Evolutionary conservation across 2,797 vertebrate species (phyloP).

Genomic region (Vireo griseus): DNA sequence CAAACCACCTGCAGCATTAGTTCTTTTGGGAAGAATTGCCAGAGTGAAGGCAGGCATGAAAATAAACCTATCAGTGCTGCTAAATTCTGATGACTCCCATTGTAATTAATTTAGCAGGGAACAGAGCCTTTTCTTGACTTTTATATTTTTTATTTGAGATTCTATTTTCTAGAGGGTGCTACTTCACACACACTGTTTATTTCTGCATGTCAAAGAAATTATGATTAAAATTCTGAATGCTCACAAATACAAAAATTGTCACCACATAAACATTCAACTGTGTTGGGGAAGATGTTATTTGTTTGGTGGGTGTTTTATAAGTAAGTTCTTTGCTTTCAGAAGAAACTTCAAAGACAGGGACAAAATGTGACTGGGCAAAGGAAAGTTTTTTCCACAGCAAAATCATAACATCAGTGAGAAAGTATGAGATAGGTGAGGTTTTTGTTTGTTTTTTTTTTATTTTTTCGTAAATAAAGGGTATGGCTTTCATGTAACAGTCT

Average conservation of each 20-base stretch:
- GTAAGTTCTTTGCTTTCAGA: conserved; percentile 1
- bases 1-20: conserved; percentile 23
- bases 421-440: background rate
- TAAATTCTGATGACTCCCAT: conserved; percentile 52
- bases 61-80: conserved; percentile 58
- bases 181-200: conserved; percentile 43
- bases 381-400: background rate
- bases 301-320: background rate
- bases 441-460: background rate
- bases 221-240: conserved; percentile 59
- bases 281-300: background rate
- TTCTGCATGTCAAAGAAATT: conserved; percentile 63
- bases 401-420: background rate
- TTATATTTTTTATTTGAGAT: conserved; percentile 15
- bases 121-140: conserved; percentile 25
- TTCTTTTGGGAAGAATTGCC: conserved; percentile 30
- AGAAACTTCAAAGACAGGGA: conserved; percentile 18
- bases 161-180: conserved; percentile 38
- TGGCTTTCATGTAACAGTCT: background rate
- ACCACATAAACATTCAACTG: background rate
- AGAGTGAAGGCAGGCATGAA: conserved; percentile 52
- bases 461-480: background rate
- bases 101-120: conserved; percentile 66
- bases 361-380: background rate
- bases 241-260: background rate